These are phyloP conservation scores for Microtus richardsoni DNA, from an alignment of 2,113 vertebrate genomes.

Conservation along the genomic window DNA sequence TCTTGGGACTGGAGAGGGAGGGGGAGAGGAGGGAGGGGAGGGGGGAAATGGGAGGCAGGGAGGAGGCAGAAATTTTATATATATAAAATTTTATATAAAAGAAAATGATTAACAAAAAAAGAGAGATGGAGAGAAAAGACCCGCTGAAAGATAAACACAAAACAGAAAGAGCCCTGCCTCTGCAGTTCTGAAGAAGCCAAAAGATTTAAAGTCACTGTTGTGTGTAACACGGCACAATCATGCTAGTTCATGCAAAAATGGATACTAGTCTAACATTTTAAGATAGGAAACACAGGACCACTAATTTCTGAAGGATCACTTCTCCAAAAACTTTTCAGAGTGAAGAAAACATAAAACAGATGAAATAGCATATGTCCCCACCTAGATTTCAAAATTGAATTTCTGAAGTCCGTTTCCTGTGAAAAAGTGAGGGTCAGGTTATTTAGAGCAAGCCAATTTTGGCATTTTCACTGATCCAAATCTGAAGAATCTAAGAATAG, in stretches of 20 bases:
- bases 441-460: background rate
- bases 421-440: background rate
- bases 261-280: background rate
- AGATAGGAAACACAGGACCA: no score
- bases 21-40: rapidly evolving
- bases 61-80: no score
- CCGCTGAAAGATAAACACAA: background rate
- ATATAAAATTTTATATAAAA: no score
- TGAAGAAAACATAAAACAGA: background rate
- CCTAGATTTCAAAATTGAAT: background rate
- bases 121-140: background rate
- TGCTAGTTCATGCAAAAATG: background rate
- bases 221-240: background rate
- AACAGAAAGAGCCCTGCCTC: background rate
- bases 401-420: background rate
- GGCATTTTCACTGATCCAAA: background rate
- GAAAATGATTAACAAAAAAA: no score
- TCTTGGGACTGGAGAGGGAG: no score
- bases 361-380: background rate
- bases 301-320: background rate
- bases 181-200: background rate
- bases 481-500: background rate
- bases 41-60: no score
- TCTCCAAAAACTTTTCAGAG: constrained; percentile 40
- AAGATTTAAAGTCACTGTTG: background rate